Evolutionary conservation across 2,888 invertebrate genomes (phyloP).

Genomic region (Phengaris arion): DNA sequence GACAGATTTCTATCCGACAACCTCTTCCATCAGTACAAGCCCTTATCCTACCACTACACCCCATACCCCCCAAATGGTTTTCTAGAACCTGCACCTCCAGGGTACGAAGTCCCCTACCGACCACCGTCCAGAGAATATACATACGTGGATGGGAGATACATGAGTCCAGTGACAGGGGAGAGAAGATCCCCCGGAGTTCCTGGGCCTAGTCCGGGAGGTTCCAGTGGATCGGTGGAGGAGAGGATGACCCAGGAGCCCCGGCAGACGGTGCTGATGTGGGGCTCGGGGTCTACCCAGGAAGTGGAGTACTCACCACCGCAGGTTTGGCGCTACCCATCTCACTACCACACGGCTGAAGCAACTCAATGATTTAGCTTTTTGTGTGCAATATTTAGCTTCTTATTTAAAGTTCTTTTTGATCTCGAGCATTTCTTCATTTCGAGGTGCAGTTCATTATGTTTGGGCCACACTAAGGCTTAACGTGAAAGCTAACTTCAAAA

Average conservation of each 20-base stretch:
- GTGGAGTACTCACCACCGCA: conserved; percentile 74
- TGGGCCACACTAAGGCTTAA: background rate
- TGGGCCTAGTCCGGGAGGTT: conserved; percentile 71
- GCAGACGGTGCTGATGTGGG: conserved; percentile 97
- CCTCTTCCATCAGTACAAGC: conserved; percentile 93
- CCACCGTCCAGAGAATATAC: conserved; percentile 79
- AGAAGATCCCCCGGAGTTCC: conserved; percentile 82
- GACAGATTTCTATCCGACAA: conserved; percentile 90
- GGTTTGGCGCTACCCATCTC: conserved; percentile 77
- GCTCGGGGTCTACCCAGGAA: conserved; percentile 77
- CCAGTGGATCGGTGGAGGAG: conserved; percentile 68
- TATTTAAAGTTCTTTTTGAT: background rate
- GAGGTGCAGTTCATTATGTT: background rate
- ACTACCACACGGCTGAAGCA: conserved; percentile 76
- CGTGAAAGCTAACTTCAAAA: too few species aligned
- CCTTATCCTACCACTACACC: conserved; percentile 89
- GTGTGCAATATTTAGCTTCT: conserved; percentile 42
- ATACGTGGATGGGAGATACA: conserved; percentile 78
- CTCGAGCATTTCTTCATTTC: conserved; percentile 1
- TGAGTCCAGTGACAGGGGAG: conserved; percentile 82
- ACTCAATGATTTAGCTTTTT: conserved; percentile 61
- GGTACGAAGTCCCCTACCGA: conserved; percentile 81
- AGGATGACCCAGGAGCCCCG: conserved; percentile 81
- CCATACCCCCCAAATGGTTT: conserved; percentile 91
- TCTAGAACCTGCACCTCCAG: conserved; percentile 84